Conservation (phyloP, 2,797 vertebrate species). For the Florisuga fusca region DNA sequence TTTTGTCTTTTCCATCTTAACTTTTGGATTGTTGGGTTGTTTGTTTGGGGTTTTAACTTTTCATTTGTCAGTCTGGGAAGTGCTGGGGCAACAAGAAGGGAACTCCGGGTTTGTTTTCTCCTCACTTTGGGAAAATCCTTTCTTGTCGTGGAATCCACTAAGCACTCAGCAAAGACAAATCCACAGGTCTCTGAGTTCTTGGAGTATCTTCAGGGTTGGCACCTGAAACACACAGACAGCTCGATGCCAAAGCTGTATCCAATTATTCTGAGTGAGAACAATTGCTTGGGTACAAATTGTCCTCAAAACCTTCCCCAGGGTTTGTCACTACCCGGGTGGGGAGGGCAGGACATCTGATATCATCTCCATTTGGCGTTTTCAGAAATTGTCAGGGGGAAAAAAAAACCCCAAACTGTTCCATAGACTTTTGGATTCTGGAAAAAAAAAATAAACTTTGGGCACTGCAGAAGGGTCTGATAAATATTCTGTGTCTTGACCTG, state of each 20-base stretch:
- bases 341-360: neutral
- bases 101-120: neutral
- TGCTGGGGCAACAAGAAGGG: neutral
- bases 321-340: rapidly evolving
- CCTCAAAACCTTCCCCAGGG: neutral
- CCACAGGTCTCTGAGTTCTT: neutral
- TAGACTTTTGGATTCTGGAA: neutral
- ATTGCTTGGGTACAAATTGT: neutral
- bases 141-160: rapidly evolving
- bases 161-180: neutral
- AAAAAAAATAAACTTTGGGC: neutral
- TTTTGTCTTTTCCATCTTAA: neutral
- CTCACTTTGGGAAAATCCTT: neutral
- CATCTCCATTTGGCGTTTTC: neutral
- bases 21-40: rapidly evolving
- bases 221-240: neutral
- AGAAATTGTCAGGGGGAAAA: neutral
- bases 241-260: neutral
- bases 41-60: neutral
- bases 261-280: conserved; percentile 9
- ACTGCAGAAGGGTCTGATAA: neutral
- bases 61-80: neutral
- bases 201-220: neutral
- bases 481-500: neutral
- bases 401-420: neutral